Percentiles rank a stretch among this genome's conserved stretches.
Conservation (phyloP, 2,113 vertebrate species). For the Acanthisitta chloris region DNA sequence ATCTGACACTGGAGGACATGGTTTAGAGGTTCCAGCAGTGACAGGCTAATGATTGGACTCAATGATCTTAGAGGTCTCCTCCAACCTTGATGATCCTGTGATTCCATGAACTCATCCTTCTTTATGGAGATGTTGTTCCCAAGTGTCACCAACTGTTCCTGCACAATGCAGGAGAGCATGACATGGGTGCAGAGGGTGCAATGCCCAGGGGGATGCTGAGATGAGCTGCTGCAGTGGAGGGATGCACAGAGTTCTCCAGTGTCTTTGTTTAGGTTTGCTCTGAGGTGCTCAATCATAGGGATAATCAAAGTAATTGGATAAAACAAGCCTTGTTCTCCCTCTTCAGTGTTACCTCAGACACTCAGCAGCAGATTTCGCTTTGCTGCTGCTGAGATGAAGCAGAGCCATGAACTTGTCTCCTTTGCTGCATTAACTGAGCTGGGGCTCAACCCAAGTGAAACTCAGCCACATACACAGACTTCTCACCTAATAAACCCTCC, state of each 20-base stretch:
- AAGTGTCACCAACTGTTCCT: not conserved
- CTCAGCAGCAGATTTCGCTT: not conserved
- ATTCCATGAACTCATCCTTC: not conserved
- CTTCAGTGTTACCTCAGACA: not conserved
- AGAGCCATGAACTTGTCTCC: not conserved
- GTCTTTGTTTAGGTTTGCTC: not conserved
- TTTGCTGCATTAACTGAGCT: not conserved
- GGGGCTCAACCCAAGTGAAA: not conserved
- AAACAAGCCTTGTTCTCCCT: not conserved
- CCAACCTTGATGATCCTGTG: not conserved
- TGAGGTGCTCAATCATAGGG: not conserved
- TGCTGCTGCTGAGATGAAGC: not conserved
- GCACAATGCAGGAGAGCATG: not conserved
- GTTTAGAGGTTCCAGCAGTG: too few species aligned
- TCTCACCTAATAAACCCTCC: not conserved
- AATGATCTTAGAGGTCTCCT: too few species aligned
- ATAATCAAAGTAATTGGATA: not conserved
- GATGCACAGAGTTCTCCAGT: not conserved
- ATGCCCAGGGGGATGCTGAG: not conserved
- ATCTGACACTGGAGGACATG: too few species aligned
- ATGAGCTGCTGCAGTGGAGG: not conserved
- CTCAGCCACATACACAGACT: not conserved
- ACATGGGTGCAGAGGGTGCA: rapidly evolving
- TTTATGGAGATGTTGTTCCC: not conserved
- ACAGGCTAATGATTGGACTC: too few species aligned